A percentile compares a stretch with the other conserved stretches of the same genome.
Evolutionary conservation across 2,113 vertebrate species (phyloP).

Genomic region (Pycnonotus jocosus): DNA sequence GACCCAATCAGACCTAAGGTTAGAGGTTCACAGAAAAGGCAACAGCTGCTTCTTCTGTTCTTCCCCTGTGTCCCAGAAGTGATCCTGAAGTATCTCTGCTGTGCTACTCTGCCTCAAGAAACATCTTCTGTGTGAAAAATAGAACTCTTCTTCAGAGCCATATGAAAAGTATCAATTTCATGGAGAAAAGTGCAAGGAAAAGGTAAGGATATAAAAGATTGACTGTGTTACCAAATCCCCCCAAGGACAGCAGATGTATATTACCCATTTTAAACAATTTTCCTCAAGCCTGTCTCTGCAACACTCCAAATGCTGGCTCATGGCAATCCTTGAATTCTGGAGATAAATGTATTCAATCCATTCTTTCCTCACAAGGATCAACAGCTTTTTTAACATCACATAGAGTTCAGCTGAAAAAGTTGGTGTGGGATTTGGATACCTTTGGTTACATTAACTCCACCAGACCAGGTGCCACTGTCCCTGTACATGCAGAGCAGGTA

Average conservation of each 20-base stretch:
- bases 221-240: not conserved
- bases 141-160: not conserved
- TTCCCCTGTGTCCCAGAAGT: not conserved
- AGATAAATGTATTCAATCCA: not conserved
- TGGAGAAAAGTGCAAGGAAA: not conserved
- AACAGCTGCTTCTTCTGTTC: not conserved
- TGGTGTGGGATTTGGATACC: not conserved
- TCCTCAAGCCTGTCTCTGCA: not conserved
- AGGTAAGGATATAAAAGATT: not conserved
- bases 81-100: not conserved
- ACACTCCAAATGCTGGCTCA: not conserved
- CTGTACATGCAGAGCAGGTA: not conserved
- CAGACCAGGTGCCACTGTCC: fast-evolving
- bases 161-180: not conserved
- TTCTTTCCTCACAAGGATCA: not conserved
- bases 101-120: not conserved
- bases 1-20: not conserved
- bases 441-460: not conserved
- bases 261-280: not conserved
- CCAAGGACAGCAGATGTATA: not conserved
- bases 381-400: fast-evolving
- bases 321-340: not conserved
- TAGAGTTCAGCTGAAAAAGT: not conserved
- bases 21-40: not conserved
- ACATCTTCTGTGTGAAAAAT: not conserved